Evolutionary conservation across 1,140 invertebrate species (phyloP), one percentile per base, ranked within the genome.

Genomic region (Idris sp.): DNA sequence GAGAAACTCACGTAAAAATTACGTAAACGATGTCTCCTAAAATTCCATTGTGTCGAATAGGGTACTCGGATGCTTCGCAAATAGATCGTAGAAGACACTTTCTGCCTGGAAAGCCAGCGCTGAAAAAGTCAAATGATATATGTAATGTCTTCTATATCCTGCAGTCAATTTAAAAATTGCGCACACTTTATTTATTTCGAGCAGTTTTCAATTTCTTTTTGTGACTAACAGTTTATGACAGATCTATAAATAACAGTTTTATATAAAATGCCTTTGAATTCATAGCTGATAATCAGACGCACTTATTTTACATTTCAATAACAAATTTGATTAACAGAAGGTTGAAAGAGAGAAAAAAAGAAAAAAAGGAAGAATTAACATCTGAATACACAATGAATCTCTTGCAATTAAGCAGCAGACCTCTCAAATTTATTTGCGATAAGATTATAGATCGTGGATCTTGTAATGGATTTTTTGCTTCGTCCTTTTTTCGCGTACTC

Each of bases 21-120:
- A 86, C 79, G 64, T 86, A 83, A 51, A 88, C 53, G 22, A 88
- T 82, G 54, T 88, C 87, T 40, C 86, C 87, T 33, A 88, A 78
- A 62, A 88, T 73, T 9, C 86, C 85, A 62, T 85, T 86, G 65
- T 87, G 83, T 36, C 69, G 73, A 16, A 88, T 74, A 18, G 85
- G 76, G 48, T 78, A 76, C 46, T 82, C 79, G 10, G 84, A 82
- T 56, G 82, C 81, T 65, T 87, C 86, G 62, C 87, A 88, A 59
- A 88, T 86, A 15, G 83, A 81, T 76, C 86, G 80, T 54, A 88
- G 79, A 8, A 88, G 79, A 69, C 87, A 88, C 2, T 74, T 73
- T 61, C 82, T 81, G 35, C 86, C 86, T 9, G 79, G 61, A 65
- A 80, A 83, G 16, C 84, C 83, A 44, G 74, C 76, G 46, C 84